A percentile compares a stretch with the other conserved stretches of the same genome.
Evolutionary conservation across 2,888 invertebrate species (phyloP).

Genomic region (Pyrgus malvae): DNA sequence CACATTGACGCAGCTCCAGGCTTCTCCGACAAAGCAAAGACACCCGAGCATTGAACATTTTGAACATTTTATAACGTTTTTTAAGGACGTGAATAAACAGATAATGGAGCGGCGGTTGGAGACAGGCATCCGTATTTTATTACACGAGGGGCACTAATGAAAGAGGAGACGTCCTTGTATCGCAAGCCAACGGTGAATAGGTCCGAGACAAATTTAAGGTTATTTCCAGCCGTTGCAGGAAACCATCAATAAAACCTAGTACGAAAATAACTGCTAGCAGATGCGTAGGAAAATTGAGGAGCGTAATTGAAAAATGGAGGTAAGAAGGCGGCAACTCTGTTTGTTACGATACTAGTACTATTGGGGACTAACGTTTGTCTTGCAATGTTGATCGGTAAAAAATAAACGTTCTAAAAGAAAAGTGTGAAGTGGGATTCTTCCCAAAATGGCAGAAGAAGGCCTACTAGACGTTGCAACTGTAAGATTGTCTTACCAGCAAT

Average conservation of each 20-base stretch:
- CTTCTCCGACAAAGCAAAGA: too few relatives aligned
- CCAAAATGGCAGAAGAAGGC: constrained; percentile 42
- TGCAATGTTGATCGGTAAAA: constrained; percentile 2
- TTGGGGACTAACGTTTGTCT: constrained; percentile 17
- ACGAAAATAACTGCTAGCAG: constrained; percentile 53
- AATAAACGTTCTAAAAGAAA: background rate
- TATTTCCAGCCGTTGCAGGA: constrained; percentile 51
- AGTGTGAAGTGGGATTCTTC: background rate
- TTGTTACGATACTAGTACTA: constrained; percentile 4
- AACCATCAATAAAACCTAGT: constrained; percentile 47
- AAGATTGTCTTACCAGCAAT: constrained; percentile 61
- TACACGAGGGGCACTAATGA: background rate
- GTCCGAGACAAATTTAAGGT: constrained; percentile 20
- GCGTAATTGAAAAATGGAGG: constrained; percentile 60
- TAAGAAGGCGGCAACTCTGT: constrained; percentile 12
- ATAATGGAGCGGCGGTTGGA: too few relatives aligned
- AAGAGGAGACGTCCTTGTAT: background rate
- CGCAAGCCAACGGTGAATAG: background rate
- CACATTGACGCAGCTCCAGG: too few relatives aligned
- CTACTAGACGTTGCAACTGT: constrained; percentile 48
- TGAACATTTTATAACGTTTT: too few relatives aligned
- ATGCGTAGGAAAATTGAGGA: constrained; percentile 56
- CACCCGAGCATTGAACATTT: too few relatives aligned
- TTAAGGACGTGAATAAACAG: too few relatives aligned
- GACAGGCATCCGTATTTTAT: background rate